Conservation (phyloP, 2,113 vertebrate species). For the Eleginops maclovinus region DNA sequence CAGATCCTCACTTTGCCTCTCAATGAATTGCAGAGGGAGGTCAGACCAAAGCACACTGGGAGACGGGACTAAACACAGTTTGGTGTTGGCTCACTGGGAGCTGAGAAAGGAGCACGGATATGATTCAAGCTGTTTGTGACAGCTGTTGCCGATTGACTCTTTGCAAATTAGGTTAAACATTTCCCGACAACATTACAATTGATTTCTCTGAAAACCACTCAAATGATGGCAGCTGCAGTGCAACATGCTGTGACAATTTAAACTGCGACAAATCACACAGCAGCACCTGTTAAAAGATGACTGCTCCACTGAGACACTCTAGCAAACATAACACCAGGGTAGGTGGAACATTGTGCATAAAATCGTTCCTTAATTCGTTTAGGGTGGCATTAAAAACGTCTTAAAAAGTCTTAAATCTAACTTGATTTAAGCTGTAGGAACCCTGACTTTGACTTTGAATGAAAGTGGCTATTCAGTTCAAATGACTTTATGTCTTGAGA, state of each 20-base stretch:
- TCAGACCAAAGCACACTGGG: constrained; percentile 38
- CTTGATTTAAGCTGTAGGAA: too few relatives aligned
- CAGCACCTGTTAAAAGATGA: constrained; percentile 40
- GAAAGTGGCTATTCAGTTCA: not conserved
- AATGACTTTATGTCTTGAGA: not conserved
- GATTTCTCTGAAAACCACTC: constrained; percentile 18
- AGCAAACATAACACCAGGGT: too few relatives aligned
- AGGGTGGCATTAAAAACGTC: too few relatives aligned
- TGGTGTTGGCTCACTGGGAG: constrained; percentile 6
- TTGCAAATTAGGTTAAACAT: constrained; percentile 42
- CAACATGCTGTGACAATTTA: constrained; percentile 33
- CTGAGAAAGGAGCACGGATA: constrained; percentile 20
- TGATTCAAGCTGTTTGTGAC: constrained; percentile 35
- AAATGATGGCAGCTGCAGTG: constrained; percentile 17
- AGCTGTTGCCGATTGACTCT: not conserved
- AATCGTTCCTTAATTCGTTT: too few relatives aligned
- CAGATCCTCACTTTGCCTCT: constrained; percentile 41
- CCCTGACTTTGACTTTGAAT: not conserved
- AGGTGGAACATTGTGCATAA: too few relatives aligned
- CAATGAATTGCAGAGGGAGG: constrained; percentile 11
- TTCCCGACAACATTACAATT: constrained; percentile 32
- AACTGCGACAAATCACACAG: constrained; percentile 46
- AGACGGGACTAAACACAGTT: constrained; percentile 8
- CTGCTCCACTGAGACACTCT: constrained; percentile 8
- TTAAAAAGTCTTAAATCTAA: too few relatives aligned